Conservation (phyloP, 2,888 invertebrate genomes). For the Xanthia togata region DNA sequence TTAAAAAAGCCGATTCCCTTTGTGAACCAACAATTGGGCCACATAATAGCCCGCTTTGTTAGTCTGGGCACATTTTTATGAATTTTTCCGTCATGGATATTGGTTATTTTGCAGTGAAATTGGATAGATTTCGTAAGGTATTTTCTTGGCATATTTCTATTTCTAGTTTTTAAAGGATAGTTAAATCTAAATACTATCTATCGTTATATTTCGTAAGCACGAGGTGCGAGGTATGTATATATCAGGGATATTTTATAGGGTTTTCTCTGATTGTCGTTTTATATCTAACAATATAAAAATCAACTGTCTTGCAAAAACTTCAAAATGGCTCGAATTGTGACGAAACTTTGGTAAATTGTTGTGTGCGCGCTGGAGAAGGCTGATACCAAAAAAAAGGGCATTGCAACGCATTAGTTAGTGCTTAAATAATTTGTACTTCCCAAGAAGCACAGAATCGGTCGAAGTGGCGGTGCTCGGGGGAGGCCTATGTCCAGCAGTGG, state of each 20-base stretch:
- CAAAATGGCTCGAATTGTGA: too few relatives aligned
- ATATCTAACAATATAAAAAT: too few relatives aligned
- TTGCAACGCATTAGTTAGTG: too few relatives aligned
- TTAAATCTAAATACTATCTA: neutral
- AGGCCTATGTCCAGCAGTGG: too few relatives aligned
- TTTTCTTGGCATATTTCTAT: neutral
- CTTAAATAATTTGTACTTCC: neutral
- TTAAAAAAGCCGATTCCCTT: slow-evolving; percentile 57
- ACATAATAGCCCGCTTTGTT: slow-evolving; percentile 52
- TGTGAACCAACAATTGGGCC: slow-evolving; percentile 49
- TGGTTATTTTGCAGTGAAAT: slow-evolving; percentile 14
- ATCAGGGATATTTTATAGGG: neutral
- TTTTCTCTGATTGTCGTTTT: too few relatives aligned
- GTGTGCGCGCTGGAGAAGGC: too few relatives aligned
- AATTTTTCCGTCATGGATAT: slow-evolving; percentile 20
- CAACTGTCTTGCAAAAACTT: too few relatives aligned
- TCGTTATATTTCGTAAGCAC: neutral
- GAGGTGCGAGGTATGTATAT: neutral
- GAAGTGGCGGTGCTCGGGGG: too few relatives aligned
- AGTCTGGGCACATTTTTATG: slow-evolving; percentile 30
- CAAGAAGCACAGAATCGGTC: neutral
- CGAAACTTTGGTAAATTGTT: too few relatives aligned
- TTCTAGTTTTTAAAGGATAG: neutral
- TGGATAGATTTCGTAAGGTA: neutral
- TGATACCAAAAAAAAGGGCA: too few relatives aligned